These are phyloP conservation scores for Lampris incognitus DNA, from an alignment of 2,113 vertebrate species.

Conservation along the genomic window DNA sequence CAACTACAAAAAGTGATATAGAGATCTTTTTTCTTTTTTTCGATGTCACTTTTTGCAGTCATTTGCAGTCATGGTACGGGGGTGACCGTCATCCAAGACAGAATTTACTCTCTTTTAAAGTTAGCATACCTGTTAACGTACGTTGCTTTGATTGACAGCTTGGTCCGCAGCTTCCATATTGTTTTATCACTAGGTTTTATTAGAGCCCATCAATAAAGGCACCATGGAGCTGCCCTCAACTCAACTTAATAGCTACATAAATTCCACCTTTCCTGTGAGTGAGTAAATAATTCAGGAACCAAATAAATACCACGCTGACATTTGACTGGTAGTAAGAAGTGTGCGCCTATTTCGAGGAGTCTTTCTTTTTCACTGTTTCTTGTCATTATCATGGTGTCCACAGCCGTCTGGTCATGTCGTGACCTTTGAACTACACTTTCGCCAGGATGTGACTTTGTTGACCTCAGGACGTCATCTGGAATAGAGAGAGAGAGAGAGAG, in stretches of 20 bases:
- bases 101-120: constrained; percentile 59
- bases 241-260: constrained; percentile 65
- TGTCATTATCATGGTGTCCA: constrained; percentile 21
- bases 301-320: constrained; percentile 63
- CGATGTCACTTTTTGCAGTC: too few relatives aligned
- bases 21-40: too few relatives aligned
- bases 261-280: constrained; percentile 68
- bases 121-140: constrained; percentile 65
- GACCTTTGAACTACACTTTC: constrained; percentile 23
- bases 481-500: too few relatives aligned
- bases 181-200: constrained; percentile 67
- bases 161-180: constrained; percentile 48
- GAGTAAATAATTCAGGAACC: constrained; percentile 67
- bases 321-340: constrained; percentile 46
- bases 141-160: constrained; percentile 59
- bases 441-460: constrained; percentile 13
- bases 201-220: constrained; percentile 58
- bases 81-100: not conserved
- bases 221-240: constrained; percentile 37
- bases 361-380: not conserved
- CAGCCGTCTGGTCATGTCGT: constrained; percentile 15
- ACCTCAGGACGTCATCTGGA: constrained; percentile 19
- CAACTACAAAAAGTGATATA: too few relatives aligned
- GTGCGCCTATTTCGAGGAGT: constrained; percentile 17
- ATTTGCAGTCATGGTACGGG: too few relatives aligned